A percentile compares a stretch with the other conserved stretches of the same genome.
phyloP scores from a whole-genome alignment of 2,888 invertebrate species.

The Craniophora ligustri region DNA sequence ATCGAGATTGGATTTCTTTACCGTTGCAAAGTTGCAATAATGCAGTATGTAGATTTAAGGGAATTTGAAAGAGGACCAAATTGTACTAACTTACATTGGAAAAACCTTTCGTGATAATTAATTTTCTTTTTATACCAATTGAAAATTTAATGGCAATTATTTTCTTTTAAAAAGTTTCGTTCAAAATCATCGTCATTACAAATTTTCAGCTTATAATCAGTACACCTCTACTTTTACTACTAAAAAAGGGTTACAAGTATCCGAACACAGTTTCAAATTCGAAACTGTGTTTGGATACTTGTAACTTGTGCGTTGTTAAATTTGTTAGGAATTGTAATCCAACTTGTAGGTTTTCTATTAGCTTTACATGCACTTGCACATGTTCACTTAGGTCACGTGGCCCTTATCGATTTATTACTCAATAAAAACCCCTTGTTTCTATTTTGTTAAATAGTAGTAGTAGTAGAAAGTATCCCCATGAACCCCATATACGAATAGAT shows the following conservation, averaged over 20 bases:
- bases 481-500: conserved; percentile 53
- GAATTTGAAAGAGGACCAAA: no score
- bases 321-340: conserved; percentile 17
- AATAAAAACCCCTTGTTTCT: conserved; percentile 61
- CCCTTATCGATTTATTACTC: conserved; percentile 66
- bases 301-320: no score
- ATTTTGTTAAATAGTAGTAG: conserved; percentile 50
- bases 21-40: no score
- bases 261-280: conserved; percentile 5
- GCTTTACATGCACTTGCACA: conserved; percentile 44
- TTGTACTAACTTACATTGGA: no score
- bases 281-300: no score
- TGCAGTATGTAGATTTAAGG: no score
- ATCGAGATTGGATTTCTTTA: no score
- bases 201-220: background rate
- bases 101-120: no score
- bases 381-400: conserved; percentile 55
- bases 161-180: no score
- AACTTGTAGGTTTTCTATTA: conserved; percentile 47
- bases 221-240: background rate
- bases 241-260: conserved; percentile 1
- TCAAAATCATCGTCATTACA: no score
- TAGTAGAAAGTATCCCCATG: conserved; percentile 54
- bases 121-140: no score
- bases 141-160: no score